These are phyloP conservation scores for Tetrapedia diversipes DNA, from an alignment of 2,888 invertebrate species.

Conservation along the genomic window DNA sequence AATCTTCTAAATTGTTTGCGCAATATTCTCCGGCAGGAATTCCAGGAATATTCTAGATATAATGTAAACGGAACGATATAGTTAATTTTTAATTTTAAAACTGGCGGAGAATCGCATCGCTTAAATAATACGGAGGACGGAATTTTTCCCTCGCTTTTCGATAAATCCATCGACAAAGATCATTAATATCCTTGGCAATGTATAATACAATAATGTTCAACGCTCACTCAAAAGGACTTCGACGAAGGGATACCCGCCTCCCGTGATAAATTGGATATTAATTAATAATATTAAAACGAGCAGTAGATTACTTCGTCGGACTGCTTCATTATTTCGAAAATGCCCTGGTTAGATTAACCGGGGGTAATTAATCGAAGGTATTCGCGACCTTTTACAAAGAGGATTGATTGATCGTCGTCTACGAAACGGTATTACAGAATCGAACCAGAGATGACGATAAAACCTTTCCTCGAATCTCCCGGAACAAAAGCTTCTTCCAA, in stretches of 20 bases:
- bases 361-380: constrained; percentile 2
- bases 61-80: no score
- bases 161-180: no score
- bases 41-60: no score
- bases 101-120: no score
- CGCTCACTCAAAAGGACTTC: background rate
- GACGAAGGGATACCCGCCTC: background rate
- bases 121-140: no score
- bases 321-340: background rate
- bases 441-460: background rate
- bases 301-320: background rate
- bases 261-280: background rate
- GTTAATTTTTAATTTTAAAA: no score
- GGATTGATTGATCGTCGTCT: background rate
- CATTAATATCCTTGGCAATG: background rate
- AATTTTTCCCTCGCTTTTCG: no score
- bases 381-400: background rate
- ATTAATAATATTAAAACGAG: constrained; percentile 8
- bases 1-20: no score
- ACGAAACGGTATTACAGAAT: constrained; percentile 19
- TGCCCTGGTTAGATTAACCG: background rate
- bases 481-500: constrained; percentile 26
- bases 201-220: background rate
- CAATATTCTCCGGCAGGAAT: no score
- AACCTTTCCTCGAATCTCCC: background rate